Evolutionary conservation across 2,888 invertebrate species (phyloP), one percentile per base, ranked within the genome.

Genomic region (Diloba caeruleocephala): DNA sequence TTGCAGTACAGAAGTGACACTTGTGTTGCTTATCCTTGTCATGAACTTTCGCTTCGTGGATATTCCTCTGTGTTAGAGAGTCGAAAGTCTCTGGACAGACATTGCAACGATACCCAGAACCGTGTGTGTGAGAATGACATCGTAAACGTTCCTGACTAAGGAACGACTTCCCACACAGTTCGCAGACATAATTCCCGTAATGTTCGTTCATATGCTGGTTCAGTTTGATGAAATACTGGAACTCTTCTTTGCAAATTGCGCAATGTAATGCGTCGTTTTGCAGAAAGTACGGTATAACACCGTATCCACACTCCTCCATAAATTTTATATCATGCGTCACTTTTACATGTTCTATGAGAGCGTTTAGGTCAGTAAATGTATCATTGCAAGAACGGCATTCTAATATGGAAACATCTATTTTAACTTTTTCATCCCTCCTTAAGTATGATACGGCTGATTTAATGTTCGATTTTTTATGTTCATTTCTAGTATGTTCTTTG

Each of bases 151-250:
- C 88, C 9, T 84, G 84, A 46, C 87, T 90, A 0, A 92, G 43
- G 28, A 92, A 93, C 0, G 87, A 86, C 46, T 90, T 92, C 0
- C 93, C 93, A 39, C 93, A 93, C 0, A 79, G 23, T 25, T 92
- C 92, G 46, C 93, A 93, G 0, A 92, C 79, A 21, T 88, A 92
- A 45, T 76, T 80, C 0, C 88, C 89, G 39, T 69, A 93, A 52
- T 93, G 93, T 3, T 74, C 66, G 45, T 93, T 93, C 92, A 93
- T 92, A 42, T 93, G 93, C 41, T 92, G 89, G 38, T 92, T 93
- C 0, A 92, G 54, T 53, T 88, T 92, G 3, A 87, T 82, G 38
- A 92, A 93, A 48, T 90, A 92, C 21, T 85, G 81, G 38, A 91
- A 92, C 0, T 75, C 62, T 39, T 84, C 76, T 0, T 67, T 65